Base-by-base conservation (phyloP, 2,888 invertebrate species). In the Strigamia crassipes region DNA sequence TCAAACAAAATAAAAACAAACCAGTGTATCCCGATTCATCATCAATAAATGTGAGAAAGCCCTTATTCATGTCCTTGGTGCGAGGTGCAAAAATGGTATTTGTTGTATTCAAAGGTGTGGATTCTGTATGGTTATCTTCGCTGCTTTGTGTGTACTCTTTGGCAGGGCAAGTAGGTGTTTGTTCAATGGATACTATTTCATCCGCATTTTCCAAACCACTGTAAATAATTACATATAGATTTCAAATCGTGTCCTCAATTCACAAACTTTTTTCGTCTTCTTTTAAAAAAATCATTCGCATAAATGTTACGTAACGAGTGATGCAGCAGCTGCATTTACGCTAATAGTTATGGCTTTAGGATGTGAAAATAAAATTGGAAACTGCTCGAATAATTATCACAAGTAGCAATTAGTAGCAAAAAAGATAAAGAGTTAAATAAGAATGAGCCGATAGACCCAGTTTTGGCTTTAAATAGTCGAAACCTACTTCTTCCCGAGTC, bases 31-130 rank as follows among this genome's bases (percentile, higher is more conserved):
- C 94, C 85, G 92, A 91, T 88, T 93, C 93, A 89, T 94, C 93
- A 87, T 94, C 94, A 86, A 93, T 92, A 89, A 94, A 96, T 89
- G 93, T 93, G 87, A 96, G 91, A 91, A 93, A 96, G 89, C 94
- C 95, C 89, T 94, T 94, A 90, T 94, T 96, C 96, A 97, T 96
- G 89, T 96, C 96, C 91, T 95, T 92, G 85, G 94, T 93, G 88
- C 93, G 91, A 85, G 93, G 94, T 84, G 92, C 93, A 88, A 95
- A 94, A 87, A 94, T 92, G 85, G 92, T 92, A 51, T 82, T 82
- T 13, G 85, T 85, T 79, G 82, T 84, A 73, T 86, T 92, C 91
- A 83, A 94, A 93, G 84, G 93, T 92, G 82, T 92, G 92, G 87
- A 91, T 66, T 82, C 66, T 23, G 27, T 41, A 15, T 15, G 34